A percentile compares a stretch with the other conserved stretches of the same genome.
These are phyloP conservation scores for Caenorhabditis parvicauda DNA, from an alignment of 2,888 invertebrate genomes.

Conservation along the genomic window DNA sequence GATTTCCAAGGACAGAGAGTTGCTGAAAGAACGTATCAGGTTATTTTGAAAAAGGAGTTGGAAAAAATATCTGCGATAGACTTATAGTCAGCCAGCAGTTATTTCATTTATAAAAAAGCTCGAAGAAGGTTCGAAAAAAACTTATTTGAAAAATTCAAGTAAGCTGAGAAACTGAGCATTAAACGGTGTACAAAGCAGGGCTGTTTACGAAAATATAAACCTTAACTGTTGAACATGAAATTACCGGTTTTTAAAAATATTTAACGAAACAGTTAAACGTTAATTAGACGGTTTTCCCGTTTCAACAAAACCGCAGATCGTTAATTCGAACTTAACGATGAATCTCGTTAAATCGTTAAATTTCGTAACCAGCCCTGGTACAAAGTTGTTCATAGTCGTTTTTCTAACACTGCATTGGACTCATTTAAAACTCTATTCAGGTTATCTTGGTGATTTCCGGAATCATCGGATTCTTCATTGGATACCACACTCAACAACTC, in stretches of 20 bases:
- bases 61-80: too few species aligned
- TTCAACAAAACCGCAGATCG: too few species aligned
- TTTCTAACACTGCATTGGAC: conserved; percentile 1
- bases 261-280: too few species aligned
- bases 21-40: conserved; percentile 58
- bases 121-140: neutral
- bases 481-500: conserved; percentile 50
- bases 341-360: too few species aligned
- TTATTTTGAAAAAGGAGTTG: too few species aligned
- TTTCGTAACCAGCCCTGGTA: too few species aligned
- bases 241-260: neutral
- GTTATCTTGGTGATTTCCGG: conserved; percentile 51
- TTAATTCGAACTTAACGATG: too few species aligned
- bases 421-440: conserved; percentile 32
- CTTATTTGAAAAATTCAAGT: neutral
- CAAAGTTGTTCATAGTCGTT: neutral
- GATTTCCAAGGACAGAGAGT: conserved; percentile 56
- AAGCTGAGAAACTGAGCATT: neutral
- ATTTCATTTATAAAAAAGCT: too few species aligned
- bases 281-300: too few species aligned
- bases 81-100: too few species aligned
- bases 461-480: conserved; percentile 54
- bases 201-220: neutral
- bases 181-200: neutral
- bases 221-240: neutral